Percentiles rank a stretch among this genome's conserved stretches.
Evolutionary conservation across 2,113 vertebrate genomes (phyloP).

Genomic region (Amblyopsis rosae): DNA sequence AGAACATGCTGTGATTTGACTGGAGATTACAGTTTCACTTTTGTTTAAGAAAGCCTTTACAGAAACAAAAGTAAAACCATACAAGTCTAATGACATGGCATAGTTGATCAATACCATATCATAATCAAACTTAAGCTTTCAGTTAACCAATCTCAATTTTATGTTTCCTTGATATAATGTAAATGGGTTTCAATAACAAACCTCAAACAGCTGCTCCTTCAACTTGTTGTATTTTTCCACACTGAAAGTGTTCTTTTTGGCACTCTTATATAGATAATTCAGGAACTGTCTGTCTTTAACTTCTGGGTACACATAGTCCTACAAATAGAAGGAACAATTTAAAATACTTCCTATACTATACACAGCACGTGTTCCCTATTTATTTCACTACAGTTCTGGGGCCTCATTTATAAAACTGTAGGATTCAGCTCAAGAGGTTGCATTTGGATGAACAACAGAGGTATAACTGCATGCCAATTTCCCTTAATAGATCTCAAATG

Average conservation of each 20-base stretch:
- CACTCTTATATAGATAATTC: slow-evolving; percentile 84
- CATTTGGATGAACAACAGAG: too few relatives aligned
- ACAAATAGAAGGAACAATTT: slow-evolving; percentile 5
- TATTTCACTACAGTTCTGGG: too few relatives aligned
- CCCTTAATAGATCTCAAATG: too few relatives aligned
- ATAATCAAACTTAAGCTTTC: too few relatives aligned
- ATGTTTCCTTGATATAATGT: background rate
- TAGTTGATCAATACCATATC: too few relatives aligned
- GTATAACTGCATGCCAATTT: too few relatives aligned
- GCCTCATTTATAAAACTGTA: too few relatives aligned
- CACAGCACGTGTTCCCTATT: too few relatives aligned
- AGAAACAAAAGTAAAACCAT: background rate
- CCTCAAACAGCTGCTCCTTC: slow-evolving; percentile 85
- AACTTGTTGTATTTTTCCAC: slow-evolving; percentile 87
- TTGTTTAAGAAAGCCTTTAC: background rate
- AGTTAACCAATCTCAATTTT: background rate
- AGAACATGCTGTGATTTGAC: too few relatives aligned
- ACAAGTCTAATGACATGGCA: too few relatives aligned
- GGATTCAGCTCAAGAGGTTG: too few relatives aligned
- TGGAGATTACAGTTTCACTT: too few relatives aligned
- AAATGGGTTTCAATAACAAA: slow-evolving; percentile 49
- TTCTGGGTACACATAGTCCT: slow-evolving; percentile 90
- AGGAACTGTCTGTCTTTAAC: slow-evolving; percentile 86
- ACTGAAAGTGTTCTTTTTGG: slow-evolving; percentile 79
- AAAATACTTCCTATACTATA: background rate